A percentile compares a stretch with the other conserved stretches of the same genome.
Evolutionary conservation across 2,888 invertebrate genomes (phyloP).

Genomic region (Lucinisca nassula): DNA sequence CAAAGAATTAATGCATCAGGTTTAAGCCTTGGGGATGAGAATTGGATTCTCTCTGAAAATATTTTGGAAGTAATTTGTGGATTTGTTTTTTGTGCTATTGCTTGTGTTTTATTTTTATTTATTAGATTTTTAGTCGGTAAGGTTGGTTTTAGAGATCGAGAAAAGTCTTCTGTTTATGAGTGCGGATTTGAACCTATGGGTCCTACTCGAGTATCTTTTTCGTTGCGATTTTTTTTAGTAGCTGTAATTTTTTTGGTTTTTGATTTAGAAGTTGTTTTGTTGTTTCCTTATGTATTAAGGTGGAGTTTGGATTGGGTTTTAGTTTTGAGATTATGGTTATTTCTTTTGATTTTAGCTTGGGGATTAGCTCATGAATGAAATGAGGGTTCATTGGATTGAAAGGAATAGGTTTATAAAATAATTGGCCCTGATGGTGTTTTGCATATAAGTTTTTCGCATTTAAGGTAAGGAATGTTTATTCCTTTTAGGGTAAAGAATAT

Average conservation of each 20-base stretch:
- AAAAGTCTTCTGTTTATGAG: not conserved
- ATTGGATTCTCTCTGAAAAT: not conserved
- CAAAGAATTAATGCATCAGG: not conserved
- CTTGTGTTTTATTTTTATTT: not conserved
- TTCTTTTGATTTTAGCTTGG: not conserved
- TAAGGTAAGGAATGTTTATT: no score
- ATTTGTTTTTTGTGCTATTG: not conserved
- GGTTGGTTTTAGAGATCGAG: not conserved
- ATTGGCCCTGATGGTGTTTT: no score
- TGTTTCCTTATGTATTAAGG: not conserved
- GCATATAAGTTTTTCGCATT: no score
- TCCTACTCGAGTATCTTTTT: not conserved
- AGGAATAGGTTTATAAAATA: not conserved
- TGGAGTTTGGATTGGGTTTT: not conserved
- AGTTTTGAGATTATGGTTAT: not conserved
- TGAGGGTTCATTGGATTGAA: slow-evolving; percentile 20
- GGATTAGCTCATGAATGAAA: slow-evolving; percentile 11
- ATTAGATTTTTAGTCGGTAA: not conserved
- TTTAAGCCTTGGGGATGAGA: not conserved
- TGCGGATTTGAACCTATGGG: slow-evolving; percentile 23
- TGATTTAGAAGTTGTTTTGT: not conserved
- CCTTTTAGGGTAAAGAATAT: no score
- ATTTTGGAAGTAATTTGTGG: not conserved
- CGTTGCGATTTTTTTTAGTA: slow-evolving; percentile 15
- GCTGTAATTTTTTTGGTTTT: not conserved